These are phyloP conservation scores for Schizaphis graminum DNA, from an alignment of 2,888 invertebrate species.

Conservation along the genomic window DNA sequence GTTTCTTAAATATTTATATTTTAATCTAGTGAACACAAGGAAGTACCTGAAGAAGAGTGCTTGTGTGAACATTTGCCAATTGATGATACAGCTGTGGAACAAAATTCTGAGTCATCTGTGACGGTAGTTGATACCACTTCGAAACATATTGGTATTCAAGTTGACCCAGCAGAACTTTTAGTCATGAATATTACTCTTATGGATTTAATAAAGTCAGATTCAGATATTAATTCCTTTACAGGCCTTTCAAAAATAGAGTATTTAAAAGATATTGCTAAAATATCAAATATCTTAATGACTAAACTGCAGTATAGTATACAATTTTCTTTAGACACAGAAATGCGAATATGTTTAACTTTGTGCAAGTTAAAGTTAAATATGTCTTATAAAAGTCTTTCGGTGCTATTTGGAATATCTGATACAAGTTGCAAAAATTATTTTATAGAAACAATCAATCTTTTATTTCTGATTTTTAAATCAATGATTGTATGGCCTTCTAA, in stretches of 20 bases:
- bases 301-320: background rate
- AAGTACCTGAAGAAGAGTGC: no score
- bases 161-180: background rate
- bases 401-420: constrained; percentile 37
- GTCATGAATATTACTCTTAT: background rate
- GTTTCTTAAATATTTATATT: no score
- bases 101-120: background rate
- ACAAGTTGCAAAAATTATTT: constrained; percentile 26
- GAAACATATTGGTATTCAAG: background rate
- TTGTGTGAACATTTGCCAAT: background rate
- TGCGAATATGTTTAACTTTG: constrained; percentile 25
- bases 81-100: background rate
- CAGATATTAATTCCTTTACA: constrained; percentile 5
- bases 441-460: constrained; percentile 37
- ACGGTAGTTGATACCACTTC: background rate
- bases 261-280: background rate
- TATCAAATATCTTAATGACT: background rate
- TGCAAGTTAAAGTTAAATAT: constrained; percentile 40
- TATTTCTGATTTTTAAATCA: constrained; percentile 43
- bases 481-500: constrained; percentile 28
- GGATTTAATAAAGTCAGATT: background rate
- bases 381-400: constrained; percentile 4
- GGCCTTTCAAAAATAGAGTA: background rate
- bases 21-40: no score
- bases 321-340: background rate